phyloP scores from a whole-genome alignment of 2,888 invertebrate genomes.

The Zelleria hepariella region DNA sequence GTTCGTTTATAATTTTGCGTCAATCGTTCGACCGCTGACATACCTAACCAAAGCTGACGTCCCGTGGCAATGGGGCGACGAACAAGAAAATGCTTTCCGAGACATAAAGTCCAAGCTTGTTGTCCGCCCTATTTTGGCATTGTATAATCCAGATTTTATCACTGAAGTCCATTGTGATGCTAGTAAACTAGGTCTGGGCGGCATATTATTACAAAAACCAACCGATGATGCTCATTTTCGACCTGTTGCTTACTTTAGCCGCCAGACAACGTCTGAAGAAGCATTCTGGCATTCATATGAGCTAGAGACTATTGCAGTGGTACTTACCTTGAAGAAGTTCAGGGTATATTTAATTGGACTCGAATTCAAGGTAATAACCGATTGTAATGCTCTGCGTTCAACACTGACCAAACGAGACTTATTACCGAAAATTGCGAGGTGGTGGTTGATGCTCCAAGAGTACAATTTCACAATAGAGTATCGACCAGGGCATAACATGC shows the following conservation, averaged over 20 bases:
- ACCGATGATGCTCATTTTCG: constrained; percentile 16
- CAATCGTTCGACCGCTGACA: constrained; percentile 20
- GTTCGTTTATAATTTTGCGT: constrained; percentile 19
- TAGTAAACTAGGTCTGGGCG: constrained; percentile 20
- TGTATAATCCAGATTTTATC: constrained; percentile 8
- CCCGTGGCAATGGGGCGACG: constrained; percentile 13
- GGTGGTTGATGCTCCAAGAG: constrained; percentile 6
- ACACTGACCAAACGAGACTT: constrained; percentile 17
- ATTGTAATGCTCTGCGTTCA: constrained; percentile 15
- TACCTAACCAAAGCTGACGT: constrained; percentile 13
- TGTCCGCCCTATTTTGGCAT: constrained; percentile 7
- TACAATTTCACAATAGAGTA: constrained; percentile 6
- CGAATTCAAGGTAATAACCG: constrained; percentile 24
- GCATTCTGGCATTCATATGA: constrained; percentile 27
- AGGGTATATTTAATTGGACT: constrained; percentile 26
- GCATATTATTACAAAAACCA: constrained; percentile 20
- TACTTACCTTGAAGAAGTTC: constrained; percentile 27
- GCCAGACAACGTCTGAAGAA: constrained; percentile 25
- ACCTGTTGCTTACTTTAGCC: constrained; percentile 26
- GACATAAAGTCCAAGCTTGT: constrained; percentile 13
- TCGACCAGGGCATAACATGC: constrained; percentile 22
- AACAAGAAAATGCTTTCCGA: constrained; percentile 17
- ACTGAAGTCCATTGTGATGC: constrained; percentile 27
- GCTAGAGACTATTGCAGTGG: constrained; percentile 32
- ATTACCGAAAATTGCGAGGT: constrained; percentile 15